Evolutionary conservation across 1,140 invertebrate genomes (phyloP).

Genomic region (Rhagoletis zephyria): DNA sequence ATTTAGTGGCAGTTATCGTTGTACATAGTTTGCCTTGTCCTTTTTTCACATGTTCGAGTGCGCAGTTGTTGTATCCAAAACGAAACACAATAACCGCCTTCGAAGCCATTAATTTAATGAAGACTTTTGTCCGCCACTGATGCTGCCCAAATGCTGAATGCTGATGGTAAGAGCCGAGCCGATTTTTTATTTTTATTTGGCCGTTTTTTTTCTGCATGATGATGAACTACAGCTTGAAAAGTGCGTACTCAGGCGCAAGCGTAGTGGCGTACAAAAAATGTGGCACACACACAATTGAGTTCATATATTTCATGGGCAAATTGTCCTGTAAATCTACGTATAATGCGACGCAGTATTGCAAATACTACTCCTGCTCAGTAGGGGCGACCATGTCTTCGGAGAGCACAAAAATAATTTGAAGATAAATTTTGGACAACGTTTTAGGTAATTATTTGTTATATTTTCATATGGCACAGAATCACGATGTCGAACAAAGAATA

Average conservation of each 20-base stretch:
- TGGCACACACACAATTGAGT: neutral
- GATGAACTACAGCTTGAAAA: constrained; percentile 19
- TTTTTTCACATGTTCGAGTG: neutral
- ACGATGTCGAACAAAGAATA: no score
- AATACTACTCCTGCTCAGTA: no score
- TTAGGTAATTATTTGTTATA: no score
- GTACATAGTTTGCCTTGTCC: neutral
- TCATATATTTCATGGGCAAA: neutral
- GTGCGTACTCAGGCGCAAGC: neutral
- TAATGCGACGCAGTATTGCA: no score
- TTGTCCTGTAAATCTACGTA: neutral
- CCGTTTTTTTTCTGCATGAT: neutral
- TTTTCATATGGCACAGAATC: no score
- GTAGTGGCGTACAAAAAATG: neutral
- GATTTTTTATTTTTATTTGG: neutral
- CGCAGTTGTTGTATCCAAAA: constrained; percentile 11
- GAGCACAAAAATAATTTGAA: no score
- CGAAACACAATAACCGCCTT: constrained; percentile 54
- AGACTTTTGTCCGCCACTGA: constrained; percentile 40
- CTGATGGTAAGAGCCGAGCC: neutral
- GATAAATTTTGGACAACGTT: no score
- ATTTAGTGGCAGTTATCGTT: constrained; percentile 3
- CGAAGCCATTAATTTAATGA: constrained; percentile 57
- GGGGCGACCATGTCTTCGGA: no score
- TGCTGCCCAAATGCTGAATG: neutral